Evolutionary conservation across 2,888 invertebrate genomes (phyloP), one percentile per base, ranked within the genome.

Genomic region (Calameuta idolon): DNA sequence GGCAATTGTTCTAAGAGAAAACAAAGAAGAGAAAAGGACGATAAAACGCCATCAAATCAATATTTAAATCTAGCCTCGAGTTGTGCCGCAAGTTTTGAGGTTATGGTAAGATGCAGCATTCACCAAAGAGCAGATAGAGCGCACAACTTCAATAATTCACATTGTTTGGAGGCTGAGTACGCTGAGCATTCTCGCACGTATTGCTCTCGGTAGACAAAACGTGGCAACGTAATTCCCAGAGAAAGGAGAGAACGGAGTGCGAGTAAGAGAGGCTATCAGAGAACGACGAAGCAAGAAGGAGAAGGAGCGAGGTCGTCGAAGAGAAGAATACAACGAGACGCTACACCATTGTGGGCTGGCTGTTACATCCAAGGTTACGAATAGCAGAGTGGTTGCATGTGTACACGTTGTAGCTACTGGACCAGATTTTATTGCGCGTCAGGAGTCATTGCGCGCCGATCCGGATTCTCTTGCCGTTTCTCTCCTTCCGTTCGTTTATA

Each of bases 301-400:
- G 74, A 75, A 78, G 77, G 79, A 83, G 76, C 76, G 75, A 80
- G 79, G 79, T 78, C 79, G 81, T 73, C 79, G 76, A 69, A 75
- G 79, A 78, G 81, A 77, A 81, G 77, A 80, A 79, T 80, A 82
- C 33, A 35, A n/a, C 74, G 76, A 74, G 80, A 74, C 81, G 82
- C 81, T 75, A 37, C 81, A 80, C 81, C 80, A 85, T 85, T 82
- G 85, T 83, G 81, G 79, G 85, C 81, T 84, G 73, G 81, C 85
- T 85, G 83, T 85, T 85, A 83, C 84, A 82, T 81, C 83, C 86
- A 86, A 86, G 86, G 86, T 86, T 86, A 86, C 82, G 79, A 40
- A 81, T 81, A 76, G 81, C 82, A 81, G 78, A 78, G 74, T 5
- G 30, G 35, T 37, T 35, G 74, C 74, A 34, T 30, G 77, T 76